A percentile compares a stretch with the other conserved stretches of the same genome.
Conservation (phyloP, 2,113 vertebrate genomes). For the Etheostoma cragini region DNA sequence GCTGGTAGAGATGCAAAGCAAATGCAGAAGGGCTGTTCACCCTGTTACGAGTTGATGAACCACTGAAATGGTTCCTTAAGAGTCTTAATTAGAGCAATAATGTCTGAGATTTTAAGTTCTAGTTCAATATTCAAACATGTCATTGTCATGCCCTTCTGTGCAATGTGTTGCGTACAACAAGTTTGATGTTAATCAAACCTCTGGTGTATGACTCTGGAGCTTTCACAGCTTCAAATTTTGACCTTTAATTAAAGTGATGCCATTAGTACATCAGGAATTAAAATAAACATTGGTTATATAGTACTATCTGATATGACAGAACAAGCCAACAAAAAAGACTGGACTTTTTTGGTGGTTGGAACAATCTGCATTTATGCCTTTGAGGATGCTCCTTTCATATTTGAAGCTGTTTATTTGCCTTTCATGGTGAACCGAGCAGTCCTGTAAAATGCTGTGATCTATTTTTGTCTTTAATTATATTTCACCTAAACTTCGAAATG, state of each 20-base stretch:
- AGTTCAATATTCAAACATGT: neutral
- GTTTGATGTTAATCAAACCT: conserved; percentile 20
- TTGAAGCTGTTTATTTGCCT: conserved; percentile 24
- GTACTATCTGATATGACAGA: neutral
- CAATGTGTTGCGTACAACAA: conserved; percentile 18
- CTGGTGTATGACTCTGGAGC: neutral
- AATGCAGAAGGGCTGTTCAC: no score
- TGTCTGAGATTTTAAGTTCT: no score
- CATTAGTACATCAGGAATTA: conserved; percentile 28
- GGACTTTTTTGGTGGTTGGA: neutral
- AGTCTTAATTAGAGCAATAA: no score
- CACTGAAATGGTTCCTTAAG: no score
- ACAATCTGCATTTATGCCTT: conserved; percentile 37
- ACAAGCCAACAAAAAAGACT: neutral
- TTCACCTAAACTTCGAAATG: conserved; percentile 51
- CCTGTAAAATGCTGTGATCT: conserved; percentile 33
- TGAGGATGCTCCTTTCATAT: neutral
- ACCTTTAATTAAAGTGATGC: conserved; percentile 43
- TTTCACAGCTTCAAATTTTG: conserved; percentile 37
- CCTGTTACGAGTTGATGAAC: no score
- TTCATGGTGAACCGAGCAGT: conserved; percentile 18
- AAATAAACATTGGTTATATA: neutral
- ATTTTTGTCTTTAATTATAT: conserved; percentile 55
- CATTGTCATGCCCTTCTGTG: neutral
- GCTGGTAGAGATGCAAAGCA: no score